A percentile compares a stretch with the other conserved stretches of the same genome.
Evolutionary conservation across 2,888 invertebrate species (phyloP).

Genomic region (Drosophila koepferae): DNA sequence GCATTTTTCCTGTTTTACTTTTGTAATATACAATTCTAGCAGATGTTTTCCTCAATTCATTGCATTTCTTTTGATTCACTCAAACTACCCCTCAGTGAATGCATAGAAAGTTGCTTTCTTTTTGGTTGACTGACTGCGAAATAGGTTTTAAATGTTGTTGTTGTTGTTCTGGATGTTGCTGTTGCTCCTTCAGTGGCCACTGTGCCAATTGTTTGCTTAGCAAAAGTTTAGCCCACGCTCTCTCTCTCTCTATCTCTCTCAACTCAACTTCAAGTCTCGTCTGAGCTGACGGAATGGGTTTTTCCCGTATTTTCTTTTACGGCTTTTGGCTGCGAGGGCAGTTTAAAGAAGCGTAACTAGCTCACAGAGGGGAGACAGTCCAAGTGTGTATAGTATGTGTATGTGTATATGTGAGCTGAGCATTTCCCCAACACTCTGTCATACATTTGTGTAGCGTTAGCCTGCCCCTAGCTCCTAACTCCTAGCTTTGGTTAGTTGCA

Average conservation of each 20-base stretch:
- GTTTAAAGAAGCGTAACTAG: constrained; percentile 76
- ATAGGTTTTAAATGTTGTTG: constrained; percentile 74
- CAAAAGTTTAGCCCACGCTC: constrained; percentile 74
- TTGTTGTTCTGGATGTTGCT: constrained; percentile 21
- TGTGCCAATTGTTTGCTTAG: constrained; percentile 82
- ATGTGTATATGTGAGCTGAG: neutral
- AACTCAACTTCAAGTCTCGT: constrained; percentile 26
- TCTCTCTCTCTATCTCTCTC: constrained; percentile 14
- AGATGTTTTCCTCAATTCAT: too few species aligned
- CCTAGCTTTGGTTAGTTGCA: constrained; percentile 34
- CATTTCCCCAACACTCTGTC: constrained; percentile 2
- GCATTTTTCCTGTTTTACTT: neutral
- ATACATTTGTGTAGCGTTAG: constrained; percentile 33
- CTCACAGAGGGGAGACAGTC: constrained; percentile 14
- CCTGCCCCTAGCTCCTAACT: neutral
- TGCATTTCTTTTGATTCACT: neutral
- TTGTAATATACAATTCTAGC: neutral
- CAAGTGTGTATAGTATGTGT: neutral
- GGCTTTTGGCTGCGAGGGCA: constrained; percentile 55
- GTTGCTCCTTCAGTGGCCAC: constrained; percentile 55
- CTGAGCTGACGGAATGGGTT: constrained; percentile 21
- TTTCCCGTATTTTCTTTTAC: constrained; percentile 71
- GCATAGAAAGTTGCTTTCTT: constrained; percentile 48
- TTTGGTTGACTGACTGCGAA: constrained; percentile 67
- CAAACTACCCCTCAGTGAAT: neutral